Conservation (phyloP, 2,113 vertebrate species). For the Polypterus bichir region DNA sequence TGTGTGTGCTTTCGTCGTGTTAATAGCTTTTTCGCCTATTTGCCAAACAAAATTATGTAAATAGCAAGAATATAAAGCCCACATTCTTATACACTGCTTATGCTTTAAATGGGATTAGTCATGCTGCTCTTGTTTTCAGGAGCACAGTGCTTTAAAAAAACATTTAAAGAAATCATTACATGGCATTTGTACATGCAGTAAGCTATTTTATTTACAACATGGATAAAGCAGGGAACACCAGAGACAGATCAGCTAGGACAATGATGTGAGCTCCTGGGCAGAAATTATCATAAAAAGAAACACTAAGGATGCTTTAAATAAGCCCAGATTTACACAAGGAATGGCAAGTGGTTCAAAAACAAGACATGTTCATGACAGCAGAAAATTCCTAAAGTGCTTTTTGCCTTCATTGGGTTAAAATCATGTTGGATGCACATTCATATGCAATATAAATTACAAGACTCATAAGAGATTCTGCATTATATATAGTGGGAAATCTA, state of each 20-base stretch:
- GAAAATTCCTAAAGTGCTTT: conserved; percentile 5
- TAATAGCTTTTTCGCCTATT: conserved; percentile 42
- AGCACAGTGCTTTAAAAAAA: conserved; percentile 34
- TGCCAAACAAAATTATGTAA: conserved; percentile 54
- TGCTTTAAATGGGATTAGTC: conserved; percentile 47
- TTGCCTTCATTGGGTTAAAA: conserved; percentile 7
- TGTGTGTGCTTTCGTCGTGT: conserved; percentile 26
- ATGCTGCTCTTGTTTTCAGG: conserved; percentile 42
- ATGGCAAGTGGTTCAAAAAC: not conserved
- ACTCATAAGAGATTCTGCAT: no score
- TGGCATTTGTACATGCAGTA: conserved; percentile 20
- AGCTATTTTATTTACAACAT: not conserved
- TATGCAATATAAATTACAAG: no score
- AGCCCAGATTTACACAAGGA: not conserved
- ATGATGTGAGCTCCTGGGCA: no score
- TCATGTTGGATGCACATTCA: not conserved
- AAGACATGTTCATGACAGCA: conserved; percentile 10
- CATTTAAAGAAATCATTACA: conserved; percentile 37
- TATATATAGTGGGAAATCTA: not conserved
- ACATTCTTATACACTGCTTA: conserved; percentile 39
- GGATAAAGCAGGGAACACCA: no score
- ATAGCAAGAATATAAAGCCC: conserved; percentile 28
- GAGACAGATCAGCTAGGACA: no score
- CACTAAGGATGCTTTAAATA: no score
- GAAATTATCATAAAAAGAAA: no score